Evolutionary conservation across 2,888 invertebrate species (phyloP).

Genomic region (Thalpophila matura): DNA sequence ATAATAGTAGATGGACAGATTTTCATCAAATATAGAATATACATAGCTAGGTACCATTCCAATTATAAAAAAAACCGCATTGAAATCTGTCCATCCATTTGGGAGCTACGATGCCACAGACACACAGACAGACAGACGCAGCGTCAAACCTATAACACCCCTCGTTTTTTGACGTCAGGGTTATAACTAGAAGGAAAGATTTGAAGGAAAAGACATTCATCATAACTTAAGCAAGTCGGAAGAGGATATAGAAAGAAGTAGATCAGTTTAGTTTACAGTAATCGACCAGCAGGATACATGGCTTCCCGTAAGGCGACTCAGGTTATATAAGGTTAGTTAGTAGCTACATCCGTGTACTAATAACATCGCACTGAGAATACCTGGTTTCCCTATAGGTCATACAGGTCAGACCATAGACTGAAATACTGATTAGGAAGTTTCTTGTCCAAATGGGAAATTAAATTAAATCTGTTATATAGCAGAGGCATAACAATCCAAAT

Average conservation of each 20-base stretch:
- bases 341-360: slow-evolving; percentile 5
- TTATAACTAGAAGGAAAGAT: background rate
- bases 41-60: no score
- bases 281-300: slow-evolving; percentile 14
- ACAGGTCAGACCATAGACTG: background rate
- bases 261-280: slow-evolving; percentile 17
- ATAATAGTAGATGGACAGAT: no score
- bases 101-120: no score
- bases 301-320: background rate
- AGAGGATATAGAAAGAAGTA: slow-evolving; percentile 26
- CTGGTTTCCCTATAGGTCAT: background rate
- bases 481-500: background rate
- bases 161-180: no score
- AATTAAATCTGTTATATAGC: no score
- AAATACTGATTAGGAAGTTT: slow-evolving; percentile 10
- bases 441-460: no score
- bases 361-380: background rate
- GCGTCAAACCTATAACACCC: no score
- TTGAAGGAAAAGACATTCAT: background rate
- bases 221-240: slow-evolving; percentile 2
- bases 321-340: slow-evolving; percentile 21
- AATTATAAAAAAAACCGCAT: no score
- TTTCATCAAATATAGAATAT: no score
- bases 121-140: no score
- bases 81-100: no score